Percentiles rank a stretch among this genome's conserved stretches.
Evolutionary conservation across 2,797 vertebrate genomes (phyloP).

Genomic region (Orientallactaga sibirica): DNA sequence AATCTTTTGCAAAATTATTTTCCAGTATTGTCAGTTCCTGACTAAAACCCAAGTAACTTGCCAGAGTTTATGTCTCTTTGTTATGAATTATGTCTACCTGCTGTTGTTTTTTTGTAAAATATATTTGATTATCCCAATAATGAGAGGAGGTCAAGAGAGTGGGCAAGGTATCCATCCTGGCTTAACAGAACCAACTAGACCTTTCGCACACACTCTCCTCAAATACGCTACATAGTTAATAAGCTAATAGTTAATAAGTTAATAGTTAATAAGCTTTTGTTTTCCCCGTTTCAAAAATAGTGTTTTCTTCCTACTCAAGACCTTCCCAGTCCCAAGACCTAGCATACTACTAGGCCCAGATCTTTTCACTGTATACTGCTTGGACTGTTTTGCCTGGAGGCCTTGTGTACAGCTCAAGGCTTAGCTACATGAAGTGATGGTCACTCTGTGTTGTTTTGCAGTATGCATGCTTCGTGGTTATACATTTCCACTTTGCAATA

Average conservation of each 20-base stretch:
- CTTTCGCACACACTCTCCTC: conserved; percentile 70
- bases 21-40: conserved; percentile 57
- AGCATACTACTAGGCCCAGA: neutral
- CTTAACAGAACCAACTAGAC: neutral
- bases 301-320: conserved; percentile 10
- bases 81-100: conserved; percentile 37
- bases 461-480: neutral
- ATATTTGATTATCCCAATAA: neutral
- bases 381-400: neutral
- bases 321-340: neutral
- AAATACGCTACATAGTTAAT: conserved; percentile 63
- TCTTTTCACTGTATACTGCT: neutral
- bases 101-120: conserved; percentile 20
- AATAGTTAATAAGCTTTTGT: conserved; percentile 63
- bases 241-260: conserved; percentile 27
- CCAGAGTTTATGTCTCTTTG: conserved; percentile 10
- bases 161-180: conserved; percentile 43
- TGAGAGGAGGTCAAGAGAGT: neutral
- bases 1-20: conserved; percentile 71
- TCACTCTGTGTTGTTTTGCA: neutral
- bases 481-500: neutral
- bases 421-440: neutral
- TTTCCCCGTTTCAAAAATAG: conserved; percentile 62
- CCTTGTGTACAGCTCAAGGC: neutral
- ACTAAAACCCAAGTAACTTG: conserved; percentile 15